Percentiles rank a stretch among this genome's conserved stretches.
Evolutionary conservation across 1,140 invertebrate species (phyloP).

Genomic region (Pygmarrhopalites habei): DNA sequence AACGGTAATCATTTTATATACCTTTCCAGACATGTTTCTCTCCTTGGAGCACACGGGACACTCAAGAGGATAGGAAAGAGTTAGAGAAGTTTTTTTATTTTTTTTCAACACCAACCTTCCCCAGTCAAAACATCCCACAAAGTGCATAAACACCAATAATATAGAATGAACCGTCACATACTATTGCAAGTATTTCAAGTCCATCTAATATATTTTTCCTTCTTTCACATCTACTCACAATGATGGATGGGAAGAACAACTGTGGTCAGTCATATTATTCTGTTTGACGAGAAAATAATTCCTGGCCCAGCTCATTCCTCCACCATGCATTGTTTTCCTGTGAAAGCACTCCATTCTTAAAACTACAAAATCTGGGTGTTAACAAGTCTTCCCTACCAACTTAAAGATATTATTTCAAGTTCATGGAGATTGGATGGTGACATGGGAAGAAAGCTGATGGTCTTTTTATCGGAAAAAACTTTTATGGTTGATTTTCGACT

Average conservation of each 20-base stretch:
- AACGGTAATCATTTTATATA: background rate
- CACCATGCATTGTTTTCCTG: background rate
- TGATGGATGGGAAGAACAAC: background rate
- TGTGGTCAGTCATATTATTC: background rate
- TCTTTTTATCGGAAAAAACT: slow-evolving; percentile 36
- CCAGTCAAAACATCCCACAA: background rate
- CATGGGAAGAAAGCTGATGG: slow-evolving; percentile 15
- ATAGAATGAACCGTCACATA: background rate
- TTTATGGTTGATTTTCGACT: slow-evolving; percentile 37
- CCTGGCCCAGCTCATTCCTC: background rate
- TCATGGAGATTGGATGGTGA: background rate
- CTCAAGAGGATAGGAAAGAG: slow-evolving; percentile 26
- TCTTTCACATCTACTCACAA: background rate
- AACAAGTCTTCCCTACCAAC: background rate
- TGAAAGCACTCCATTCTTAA: background rate
- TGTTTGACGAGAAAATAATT: background rate
- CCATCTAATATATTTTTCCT: background rate
- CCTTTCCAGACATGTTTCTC: background rate
- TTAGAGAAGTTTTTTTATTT: slow-evolving; percentile 28
- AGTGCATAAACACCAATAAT: background rate
- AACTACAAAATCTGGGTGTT: background rate
- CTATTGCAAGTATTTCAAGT: background rate
- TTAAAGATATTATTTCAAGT: background rate
- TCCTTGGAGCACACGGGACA: background rate
- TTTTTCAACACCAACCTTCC: slow-evolving; percentile 31